Conservation (phyloP, 1,140 invertebrate species). For the Elymnias hypermnestra region DNA sequence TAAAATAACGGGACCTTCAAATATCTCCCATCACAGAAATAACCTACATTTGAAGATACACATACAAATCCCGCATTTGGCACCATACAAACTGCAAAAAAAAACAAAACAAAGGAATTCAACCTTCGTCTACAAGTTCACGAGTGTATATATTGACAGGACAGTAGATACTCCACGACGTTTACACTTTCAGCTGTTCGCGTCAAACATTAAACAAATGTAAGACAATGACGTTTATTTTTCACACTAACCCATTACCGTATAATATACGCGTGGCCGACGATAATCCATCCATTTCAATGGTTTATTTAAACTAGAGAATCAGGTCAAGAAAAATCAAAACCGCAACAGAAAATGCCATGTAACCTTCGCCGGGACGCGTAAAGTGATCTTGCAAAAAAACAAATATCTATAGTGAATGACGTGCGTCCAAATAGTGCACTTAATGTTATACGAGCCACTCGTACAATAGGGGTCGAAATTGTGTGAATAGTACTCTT, state of each 20-base stretch:
- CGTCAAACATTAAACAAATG: conserved; percentile 3
- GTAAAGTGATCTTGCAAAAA: background rate
- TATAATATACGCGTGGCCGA: conserved; percentile 8
- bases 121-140: background rate
- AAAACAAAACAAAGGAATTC: conserved; percentile 3
- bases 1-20: too few species aligned
- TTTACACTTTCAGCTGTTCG: background rate
- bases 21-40: too few species aligned
- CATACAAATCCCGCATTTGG: too few species aligned
- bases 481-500: too few species aligned
- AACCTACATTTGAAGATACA: too few species aligned
- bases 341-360: conserved; percentile 32
- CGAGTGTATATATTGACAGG: conserved; percentile 1
- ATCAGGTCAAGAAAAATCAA: conserved; percentile 53
- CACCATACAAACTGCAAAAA: background rate
- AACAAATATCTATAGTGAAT: background rate
- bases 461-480: too few species aligned
- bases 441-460: too few species aligned
- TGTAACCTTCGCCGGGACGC: background rate
- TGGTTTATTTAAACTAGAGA: conserved; percentile 10
- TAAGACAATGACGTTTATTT: conserved; percentile 12
- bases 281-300: background rate
- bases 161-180: background rate
- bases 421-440: too few species aligned
- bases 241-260: conserved; percentile 4